Evolutionary conservation across 2,888 invertebrate genomes (phyloP).

Genomic region (Aromia moschata): DNA sequence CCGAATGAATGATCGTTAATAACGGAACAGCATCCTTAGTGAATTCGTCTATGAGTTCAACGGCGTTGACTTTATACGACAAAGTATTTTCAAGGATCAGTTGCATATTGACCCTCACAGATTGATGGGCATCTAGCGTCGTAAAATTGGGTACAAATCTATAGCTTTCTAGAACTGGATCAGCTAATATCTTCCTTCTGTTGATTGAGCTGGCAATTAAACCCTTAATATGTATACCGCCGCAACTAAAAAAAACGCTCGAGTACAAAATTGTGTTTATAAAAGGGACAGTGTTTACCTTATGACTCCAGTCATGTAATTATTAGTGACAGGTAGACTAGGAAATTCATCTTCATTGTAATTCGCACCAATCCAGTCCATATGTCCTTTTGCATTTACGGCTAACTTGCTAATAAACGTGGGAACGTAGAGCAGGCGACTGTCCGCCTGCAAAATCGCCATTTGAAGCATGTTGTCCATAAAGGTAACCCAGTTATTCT

Average conservation of each 20-base stretch:
- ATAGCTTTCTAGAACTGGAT: conserved; percentile 82
- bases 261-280: too few relatives aligned
- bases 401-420: conserved; percentile 65
- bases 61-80: conserved; percentile 64
- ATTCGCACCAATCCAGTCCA: conserved; percentile 33
- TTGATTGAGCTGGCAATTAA: conserved; percentile 80
- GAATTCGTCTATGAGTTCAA: conserved; percentile 49
- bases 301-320: conserved; percentile 58
- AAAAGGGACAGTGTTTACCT: conserved; percentile 39
- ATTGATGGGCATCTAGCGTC: conserved; percentile 47
- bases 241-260: conserved; percentile 68
- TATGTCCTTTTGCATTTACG: conserved; percentile 62
- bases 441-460: conserved; percentile 72
- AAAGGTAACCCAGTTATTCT: conserved; percentile 83
- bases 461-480: conserved; percentile 89
- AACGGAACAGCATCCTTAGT: conserved; percentile 61
- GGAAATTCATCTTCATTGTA: conserved; percentile 25
- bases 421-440: conserved; percentile 76
- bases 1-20: conserved; percentile 67
- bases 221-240: conserved; percentile 81
- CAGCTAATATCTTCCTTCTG: conserved; percentile 71
- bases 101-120: conserved; percentile 73
- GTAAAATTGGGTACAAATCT: conserved; percentile 73
- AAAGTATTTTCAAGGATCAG: conserved; percentile 74
- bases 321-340: conserved; percentile 57